Conservation (phyloP, 2,113 vertebrate species). For the Neomonachus schauinslandi region DNA sequence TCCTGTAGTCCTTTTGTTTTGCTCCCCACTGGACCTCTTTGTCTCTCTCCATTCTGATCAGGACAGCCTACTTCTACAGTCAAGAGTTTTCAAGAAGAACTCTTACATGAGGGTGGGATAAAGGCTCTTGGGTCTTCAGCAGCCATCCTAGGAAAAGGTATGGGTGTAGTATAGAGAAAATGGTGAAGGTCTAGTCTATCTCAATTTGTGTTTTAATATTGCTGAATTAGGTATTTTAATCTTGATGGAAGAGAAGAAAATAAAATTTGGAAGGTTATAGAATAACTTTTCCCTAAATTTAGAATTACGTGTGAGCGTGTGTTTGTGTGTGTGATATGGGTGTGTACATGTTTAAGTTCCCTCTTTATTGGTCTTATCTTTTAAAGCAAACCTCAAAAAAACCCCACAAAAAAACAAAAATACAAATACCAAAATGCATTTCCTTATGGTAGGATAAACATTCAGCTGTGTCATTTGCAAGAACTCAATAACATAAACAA, state of each 20-base stretch:
- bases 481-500: constrained; percentile 85
- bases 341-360: not conserved
- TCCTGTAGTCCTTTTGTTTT: constrained; percentile 18
- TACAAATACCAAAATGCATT: constrained; percentile 85
- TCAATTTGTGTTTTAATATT: constrained; percentile 4
- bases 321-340: not conserved
- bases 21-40: not conserved
- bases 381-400: constrained; percentile 72
- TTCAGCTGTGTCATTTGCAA: constrained; percentile 87
- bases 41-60: not conserved
- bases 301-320: not conserved
- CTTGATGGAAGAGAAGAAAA: constrained; percentile 13
- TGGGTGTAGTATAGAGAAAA: not conserved
- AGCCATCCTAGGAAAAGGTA: not conserved
- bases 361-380: constrained; percentile 78
- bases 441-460: constrained; percentile 88
- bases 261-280: not conserved
- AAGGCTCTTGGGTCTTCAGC: not conserved
- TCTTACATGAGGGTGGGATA: rapidly evolving
- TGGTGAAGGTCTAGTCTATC: not conserved
- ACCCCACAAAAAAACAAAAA: constrained; percentile 68
- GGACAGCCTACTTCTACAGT: not conserved
- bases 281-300: not conserved
- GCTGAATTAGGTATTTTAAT: constrained; percentile 41
- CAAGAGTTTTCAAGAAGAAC: not conserved